Evolutionary conservation across 2,113 vertebrate genomes (phyloP).

Genomic region (Heterotis niloticus): DNA sequence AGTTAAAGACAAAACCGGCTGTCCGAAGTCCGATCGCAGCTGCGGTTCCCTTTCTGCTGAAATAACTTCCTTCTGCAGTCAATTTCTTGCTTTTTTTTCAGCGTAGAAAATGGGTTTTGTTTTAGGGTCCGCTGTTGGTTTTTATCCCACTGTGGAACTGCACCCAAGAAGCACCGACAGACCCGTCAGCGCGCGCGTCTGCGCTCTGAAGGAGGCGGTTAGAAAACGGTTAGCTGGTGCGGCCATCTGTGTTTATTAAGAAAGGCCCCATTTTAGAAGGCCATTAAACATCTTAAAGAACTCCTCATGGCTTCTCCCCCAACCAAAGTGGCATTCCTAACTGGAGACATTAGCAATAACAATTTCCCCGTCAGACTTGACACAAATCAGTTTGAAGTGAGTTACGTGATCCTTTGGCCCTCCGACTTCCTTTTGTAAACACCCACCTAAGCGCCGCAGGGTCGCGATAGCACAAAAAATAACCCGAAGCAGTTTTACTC

Average conservation of each 20-base stretch:
- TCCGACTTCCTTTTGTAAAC: conserved; percentile 51
- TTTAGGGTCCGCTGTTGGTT: no score
- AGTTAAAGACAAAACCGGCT: no score
- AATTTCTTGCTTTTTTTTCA: no score
- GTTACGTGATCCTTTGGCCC: conserved; percentile 51
- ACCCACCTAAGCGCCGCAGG: conserved; percentile 33
- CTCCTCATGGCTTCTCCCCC: conserved; percentile 29
- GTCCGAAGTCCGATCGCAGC: no score
- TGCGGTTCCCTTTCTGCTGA: no score
- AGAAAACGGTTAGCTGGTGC: background rate
- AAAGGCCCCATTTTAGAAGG: conserved; percentile 18
- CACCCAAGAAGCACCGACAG: no score
- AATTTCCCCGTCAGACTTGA: conserved; percentile 48
- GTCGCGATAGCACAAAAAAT: conserved; percentile 19
- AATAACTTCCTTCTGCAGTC: no score
- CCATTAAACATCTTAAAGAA: conserved; percentile 13
- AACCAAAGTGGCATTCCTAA: conserved; percentile 15
- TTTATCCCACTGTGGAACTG: no score
- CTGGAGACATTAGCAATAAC: conserved; percentile 41
- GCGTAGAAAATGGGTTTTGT: no score
- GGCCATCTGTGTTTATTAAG: conserved; percentile 21
- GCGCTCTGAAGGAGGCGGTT: no score
- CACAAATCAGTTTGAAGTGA: conserved; percentile 46
- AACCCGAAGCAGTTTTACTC: conserved; percentile 26
- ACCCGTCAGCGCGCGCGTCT: no score